Percentiles rank a stretch among this genome's conserved stretches.
Conservation (phyloP, 2,888 invertebrate species). For the Heliconius erato region DNA sequence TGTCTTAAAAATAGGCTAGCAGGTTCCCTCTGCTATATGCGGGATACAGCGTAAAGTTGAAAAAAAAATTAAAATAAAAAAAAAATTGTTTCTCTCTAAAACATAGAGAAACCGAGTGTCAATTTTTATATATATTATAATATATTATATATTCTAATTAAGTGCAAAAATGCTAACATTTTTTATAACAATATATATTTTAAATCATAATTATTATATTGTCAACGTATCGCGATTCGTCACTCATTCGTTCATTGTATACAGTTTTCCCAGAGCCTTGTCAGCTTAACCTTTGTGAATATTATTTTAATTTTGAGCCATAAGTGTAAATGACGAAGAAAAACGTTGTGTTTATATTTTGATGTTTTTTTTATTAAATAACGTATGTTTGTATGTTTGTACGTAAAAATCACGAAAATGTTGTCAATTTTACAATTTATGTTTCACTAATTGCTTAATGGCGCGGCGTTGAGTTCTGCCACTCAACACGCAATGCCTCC, state of each 20-base stretch:
- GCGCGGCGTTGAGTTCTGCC: too few relatives aligned
- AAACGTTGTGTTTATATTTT: not conserved
- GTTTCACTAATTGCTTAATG: too few relatives aligned
- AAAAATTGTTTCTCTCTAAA: too few relatives aligned
- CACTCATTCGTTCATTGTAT: conserved; percentile 51
- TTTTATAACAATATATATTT: not conserved
- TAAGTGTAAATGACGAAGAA: not conserved
- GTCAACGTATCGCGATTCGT: conserved; percentile 33
- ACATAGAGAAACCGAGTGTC: too few relatives aligned
- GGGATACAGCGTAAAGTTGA: too few relatives aligned
- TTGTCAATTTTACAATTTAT: too few relatives aligned
- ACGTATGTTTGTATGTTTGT: not conserved
- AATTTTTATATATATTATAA: not conserved
- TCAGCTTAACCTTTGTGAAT: conserved; percentile 49
- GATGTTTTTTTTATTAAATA: not conserved
- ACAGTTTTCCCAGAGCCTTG: conserved; percentile 57
- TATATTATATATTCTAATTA: too few relatives aligned
- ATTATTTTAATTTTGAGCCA: conserved; percentile 25
- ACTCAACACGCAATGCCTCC: too few relatives aligned
- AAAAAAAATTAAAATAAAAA: too few relatives aligned
- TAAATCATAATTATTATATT: conserved; percentile 39
- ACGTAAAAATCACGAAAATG: too few relatives aligned
- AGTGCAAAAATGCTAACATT: not conserved
- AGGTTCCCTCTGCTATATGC: too few relatives aligned
- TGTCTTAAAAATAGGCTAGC: too few relatives aligned